Base-by-base conservation (phyloP, 2,797 vertebrate species). In the Champsocephalus esox region DNA sequence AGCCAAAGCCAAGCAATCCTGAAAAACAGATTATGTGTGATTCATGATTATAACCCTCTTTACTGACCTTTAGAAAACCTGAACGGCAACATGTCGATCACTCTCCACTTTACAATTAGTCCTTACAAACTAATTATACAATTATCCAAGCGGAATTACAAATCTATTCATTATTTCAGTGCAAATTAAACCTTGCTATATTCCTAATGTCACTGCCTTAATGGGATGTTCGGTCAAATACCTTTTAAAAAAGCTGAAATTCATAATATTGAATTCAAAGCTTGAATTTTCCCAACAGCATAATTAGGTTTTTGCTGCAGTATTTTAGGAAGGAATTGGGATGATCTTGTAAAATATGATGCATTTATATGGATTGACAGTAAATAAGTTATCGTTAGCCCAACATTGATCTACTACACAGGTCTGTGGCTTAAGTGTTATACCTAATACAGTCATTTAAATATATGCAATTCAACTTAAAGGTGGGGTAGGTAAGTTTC, bases 21-120 rank as follows among this genome's bases (percentile, higher is more conserved):
- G 21, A 77, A 78, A 79, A 86, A 48, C n/a, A 83, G 46, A 80
- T 75, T 75, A 57, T 19, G 45, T 1, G 43, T 85, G 84, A 89
- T 64, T 88, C 76, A 80, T 9, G 58, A 69, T 59, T 55, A 68
- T 50, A 64, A 48, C 19, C 34, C 28, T 28, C 55, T 68, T 60
- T 54, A 19, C 32, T 57, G 70, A 77, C 54, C 28, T 70, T 79
- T 49, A 69, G 2, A 72, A 38, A 56, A 58, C 34, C 24, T 45
- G 43, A n/a, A 45, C 2, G 6, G 12, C 11, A 52, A n/a, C 45
- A 64, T 66, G 3, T 2, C 10, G 9, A 28, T 71, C 57, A 55
- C 17, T 70, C 49, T 56, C 13, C 14, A 2, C 1, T 44, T 54
- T 49, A 32, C 7, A 44, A 43, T 14, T 2, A 17, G 11, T 2